Base-by-base conservation (phyloP, 2,888 invertebrate species). In the Amphiduros pacificus region DNA sequence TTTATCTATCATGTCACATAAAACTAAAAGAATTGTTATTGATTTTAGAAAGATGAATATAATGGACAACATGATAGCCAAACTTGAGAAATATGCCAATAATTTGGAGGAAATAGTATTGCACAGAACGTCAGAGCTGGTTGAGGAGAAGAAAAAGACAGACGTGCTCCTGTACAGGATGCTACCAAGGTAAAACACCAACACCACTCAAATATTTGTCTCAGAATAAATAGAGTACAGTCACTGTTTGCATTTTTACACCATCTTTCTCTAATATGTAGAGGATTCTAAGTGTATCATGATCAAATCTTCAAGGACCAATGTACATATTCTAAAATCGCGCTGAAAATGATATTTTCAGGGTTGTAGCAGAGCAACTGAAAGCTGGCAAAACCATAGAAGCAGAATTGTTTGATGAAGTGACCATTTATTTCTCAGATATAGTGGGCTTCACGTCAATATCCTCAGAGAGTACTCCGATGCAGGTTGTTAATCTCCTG, bases 61-160 rank as follows among this genome's bases (percentile, higher is more conserved):
- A n/a, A 70, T 79, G 74, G 79, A 79, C 71, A 78, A 74, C 65
- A 75, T 79, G 75, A 69, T 78, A 41, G 69, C 69, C 32, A 71
- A 75, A 75, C 61, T 79, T 69, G 77, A 77, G 64, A 72, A 72
- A 1, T 77, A 79, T 65, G 77, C 77, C 40, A 73, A 74, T 41
- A 77, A 78, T 55, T 66, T 79, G 49, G 79, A 78, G 51, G 69
- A 74, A 44, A 65, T 79, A 54, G 79, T 78, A 14, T 70, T 71
- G 0, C 70, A 76, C 40, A 63, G 77, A 48, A 79, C 78, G 0
- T 70, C 72, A 29, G 75, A 77, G 51, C 68, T 79, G 29, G 75
- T 73, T 1, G 72, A 70, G 28, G 77, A 79, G 64, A 79, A 79
- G 62, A 75, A 73, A 67, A 78, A 77, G 60, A 77, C 77, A 1